Evolutionary conservation across 2,888 invertebrate species (phyloP).

Genomic region (Tethea ocularis): DNA sequence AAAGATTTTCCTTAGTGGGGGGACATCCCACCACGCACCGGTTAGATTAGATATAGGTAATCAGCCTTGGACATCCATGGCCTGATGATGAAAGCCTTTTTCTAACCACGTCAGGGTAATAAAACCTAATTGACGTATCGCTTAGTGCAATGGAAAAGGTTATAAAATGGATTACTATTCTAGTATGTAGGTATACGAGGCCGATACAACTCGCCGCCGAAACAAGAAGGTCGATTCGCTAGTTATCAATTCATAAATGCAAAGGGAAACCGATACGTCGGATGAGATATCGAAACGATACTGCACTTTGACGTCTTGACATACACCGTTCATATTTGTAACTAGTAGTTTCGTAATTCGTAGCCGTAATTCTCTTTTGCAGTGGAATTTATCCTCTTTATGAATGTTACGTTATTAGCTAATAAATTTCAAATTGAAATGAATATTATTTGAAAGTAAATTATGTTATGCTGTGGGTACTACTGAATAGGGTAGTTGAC

Average conservation of each 20-base stretch:
- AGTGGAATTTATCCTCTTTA: slow-evolving; percentile 15
- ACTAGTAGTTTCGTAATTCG: slow-evolving; percentile 18
- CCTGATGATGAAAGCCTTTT: no score
- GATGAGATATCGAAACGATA: slow-evolving; percentile 12
- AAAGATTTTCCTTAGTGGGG: no score
- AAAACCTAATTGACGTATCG: slow-evolving; percentile 31
- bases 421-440: not conserved
- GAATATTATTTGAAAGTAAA: not conserved
- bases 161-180: slow-evolving; percentile 51
- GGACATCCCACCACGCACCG: no score
- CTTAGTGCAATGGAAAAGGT: slow-evolving; percentile 40
- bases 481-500: no score
- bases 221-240: slow-evolving; percentile 47
- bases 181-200: slow-evolving; percentile 37
- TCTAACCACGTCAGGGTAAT: not conserved
- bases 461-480: not conserved
- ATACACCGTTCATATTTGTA: slow-evolving; percentile 14
- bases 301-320: slow-evolving; percentile 19
- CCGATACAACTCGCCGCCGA: slow-evolving; percentile 40
- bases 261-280: slow-evolving; percentile 29
- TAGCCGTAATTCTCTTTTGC: slow-evolving; percentile 9
- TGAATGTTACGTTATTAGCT: not conserved
- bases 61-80: no score
- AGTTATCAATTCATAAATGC: slow-evolving; percentile 42
- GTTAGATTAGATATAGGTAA: no score